Percentiles rank a stretch among this genome's conserved stretches.
Conservation (phyloP, 2,113 vertebrate genomes). For the Chaenocephalus aceratus region DNA sequence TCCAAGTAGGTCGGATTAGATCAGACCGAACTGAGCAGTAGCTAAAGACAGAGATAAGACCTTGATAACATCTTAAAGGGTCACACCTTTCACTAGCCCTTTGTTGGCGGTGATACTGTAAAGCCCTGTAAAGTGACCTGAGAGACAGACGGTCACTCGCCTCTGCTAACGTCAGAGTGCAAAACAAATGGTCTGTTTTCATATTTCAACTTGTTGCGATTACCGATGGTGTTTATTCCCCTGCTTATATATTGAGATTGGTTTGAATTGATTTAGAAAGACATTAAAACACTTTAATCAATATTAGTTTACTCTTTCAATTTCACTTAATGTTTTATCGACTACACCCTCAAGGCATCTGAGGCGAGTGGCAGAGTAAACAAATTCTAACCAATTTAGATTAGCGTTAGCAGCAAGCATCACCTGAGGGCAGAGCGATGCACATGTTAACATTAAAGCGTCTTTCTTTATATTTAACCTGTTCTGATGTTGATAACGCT, state of each 20-base stretch:
- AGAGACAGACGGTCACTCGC: neutral
- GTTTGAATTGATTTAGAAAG: neutral
- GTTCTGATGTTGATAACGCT: too few species aligned
- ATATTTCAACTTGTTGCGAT: neutral
- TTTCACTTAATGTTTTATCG: neutral
- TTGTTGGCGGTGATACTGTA: neutral
- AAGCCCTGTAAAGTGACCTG: conserved; percentile 12
- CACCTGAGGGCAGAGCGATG: neutral
- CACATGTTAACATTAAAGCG: neutral
- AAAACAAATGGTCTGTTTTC: neutral
- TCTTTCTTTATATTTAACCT: neutral
- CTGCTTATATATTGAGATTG: neutral
- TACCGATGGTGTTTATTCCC: neutral
- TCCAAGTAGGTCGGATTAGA: conserved; percentile 27
- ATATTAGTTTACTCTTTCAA: neutral
- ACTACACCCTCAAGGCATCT: neutral
- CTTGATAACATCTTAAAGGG: conserved; percentile 24
- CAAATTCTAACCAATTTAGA: neutral
- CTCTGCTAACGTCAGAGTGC: neutral
- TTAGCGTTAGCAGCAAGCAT: neutral
- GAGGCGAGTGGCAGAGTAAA: neutral
- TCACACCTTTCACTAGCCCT: neutral
- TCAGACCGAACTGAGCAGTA: neutral
- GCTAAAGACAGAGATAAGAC: conserved; percentile 28
- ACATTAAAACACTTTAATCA: neutral